Evolutionary conservation across 1,140 invertebrate species (phyloP), one percentile per base, ranked within the genome.

Genomic region (Drosophila pruinosa): DNA sequence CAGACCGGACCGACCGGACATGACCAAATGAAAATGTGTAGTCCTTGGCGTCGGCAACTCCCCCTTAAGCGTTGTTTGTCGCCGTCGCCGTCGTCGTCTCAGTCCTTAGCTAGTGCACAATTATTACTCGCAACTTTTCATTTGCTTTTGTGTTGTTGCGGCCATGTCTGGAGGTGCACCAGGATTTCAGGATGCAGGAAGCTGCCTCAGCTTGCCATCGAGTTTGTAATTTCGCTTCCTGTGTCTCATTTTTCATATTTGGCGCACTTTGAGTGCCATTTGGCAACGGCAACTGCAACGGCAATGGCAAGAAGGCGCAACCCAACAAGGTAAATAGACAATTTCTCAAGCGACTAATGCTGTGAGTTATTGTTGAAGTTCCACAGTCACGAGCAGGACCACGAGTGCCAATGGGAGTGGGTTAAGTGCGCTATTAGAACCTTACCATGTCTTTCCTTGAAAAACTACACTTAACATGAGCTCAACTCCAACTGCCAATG

Each of bases 11-110:
- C 31, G 12, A 81, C 81, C 81, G 81, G 81, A 85, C 81, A 85
- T 78, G 81, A 80, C 82, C 81, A 82, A 86, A 86, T 88, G 82
- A 86, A 88, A 86, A 86, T 88, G 82, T 86, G 81, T 81, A 74
- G 74, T 50, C 48, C 24, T 26, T 1, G n/a, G 1, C 19, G 19
- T 22, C 8, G 15, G 19, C 3, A 12, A 3, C 36, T 38, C 12
- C 41, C 21, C 12, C 45, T 48, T n/a, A 14, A 48, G 24, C 45
- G 2, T 17, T 72, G 62, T 63, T 72, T 41, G 41, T 45, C 41
- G 45, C 58, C 21, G 34, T 31, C 31, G 36, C 59, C 56, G 52
- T 45, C 75, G 62, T 57, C 56, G 17, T 45, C 57, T 59, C 58
- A 48, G 45, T 24, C 39, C 4, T n/a, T n/a, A n/a, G 36, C 53